These are phyloP conservation scores for Eupristina koningsbergeri DNA, from an alignment of 1,140 invertebrate genomes.

Conservation along the genomic window DNA sequence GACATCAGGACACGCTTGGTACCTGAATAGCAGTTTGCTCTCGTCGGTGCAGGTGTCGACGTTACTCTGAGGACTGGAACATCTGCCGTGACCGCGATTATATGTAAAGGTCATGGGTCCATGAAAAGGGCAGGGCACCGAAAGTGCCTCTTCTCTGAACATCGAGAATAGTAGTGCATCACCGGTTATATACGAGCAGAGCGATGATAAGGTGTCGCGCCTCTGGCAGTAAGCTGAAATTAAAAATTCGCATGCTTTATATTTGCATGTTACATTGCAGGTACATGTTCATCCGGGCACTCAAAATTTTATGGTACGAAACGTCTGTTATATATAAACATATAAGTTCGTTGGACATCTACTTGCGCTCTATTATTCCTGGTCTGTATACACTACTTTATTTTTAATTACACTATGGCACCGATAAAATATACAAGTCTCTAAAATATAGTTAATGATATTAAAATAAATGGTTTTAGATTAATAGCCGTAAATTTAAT, in stretches of 20 bases:
- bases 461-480: too few species aligned
- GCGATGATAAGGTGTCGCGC: constrained; percentile 81
- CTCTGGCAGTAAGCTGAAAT: constrained; percentile 85
- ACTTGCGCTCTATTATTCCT: too few species aligned
- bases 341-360: too few species aligned
- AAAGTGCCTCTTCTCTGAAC: constrained; percentile 86
- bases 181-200: constrained; percentile 89
- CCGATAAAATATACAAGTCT: too few species aligned
- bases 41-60: constrained; percentile 93
- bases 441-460: too few species aligned
- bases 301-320: not conserved
- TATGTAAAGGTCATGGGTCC: constrained; percentile 89
- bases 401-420: too few species aligned
- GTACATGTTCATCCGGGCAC: not conserved
- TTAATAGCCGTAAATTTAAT: too few species aligned
- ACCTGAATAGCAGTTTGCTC: constrained; percentile 86
- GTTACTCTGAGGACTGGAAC: constrained; percentile 85
- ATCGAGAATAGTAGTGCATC: constrained; percentile 90
- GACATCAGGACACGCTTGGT: constrained; percentile 93
- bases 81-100: constrained; percentile 88
- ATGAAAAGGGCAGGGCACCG: constrained; percentile 87
- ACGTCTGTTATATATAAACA: not conserved
- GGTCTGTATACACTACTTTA: too few species aligned
- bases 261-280: too few species aligned
- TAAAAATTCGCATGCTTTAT: not conserved